Evolutionary conservation across 2,113 vertebrate species (phyloP).

Genomic region (Cnemophilus loriae): DNA sequence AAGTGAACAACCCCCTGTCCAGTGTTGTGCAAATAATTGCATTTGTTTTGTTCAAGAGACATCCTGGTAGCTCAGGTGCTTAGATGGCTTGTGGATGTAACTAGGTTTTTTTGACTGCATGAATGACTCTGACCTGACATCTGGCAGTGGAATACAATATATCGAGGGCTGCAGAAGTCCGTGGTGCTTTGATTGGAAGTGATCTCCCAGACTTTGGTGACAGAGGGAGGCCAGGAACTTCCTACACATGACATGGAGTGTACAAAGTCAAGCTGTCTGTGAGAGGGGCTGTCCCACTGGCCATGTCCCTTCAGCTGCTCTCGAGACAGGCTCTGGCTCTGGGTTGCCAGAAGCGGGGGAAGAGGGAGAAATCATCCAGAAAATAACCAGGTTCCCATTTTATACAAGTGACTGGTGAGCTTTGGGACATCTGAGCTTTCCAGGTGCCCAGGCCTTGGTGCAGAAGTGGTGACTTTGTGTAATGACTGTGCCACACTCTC

Average conservation of each 20-base stretch:
- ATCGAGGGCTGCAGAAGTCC: neutral
- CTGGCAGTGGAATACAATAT: neutral
- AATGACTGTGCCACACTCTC: neutral
- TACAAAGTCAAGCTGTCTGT: neutral
- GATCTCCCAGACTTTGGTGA: neutral
- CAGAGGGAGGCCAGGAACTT: neutral
- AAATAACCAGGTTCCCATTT: neutral
- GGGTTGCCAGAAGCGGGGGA: neutral
- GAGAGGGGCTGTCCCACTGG: accelerated
- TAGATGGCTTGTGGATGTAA: neutral
- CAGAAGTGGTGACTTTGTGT: neutral
- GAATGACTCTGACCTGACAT: neutral
- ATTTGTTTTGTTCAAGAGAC: neutral
- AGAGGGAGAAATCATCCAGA: neutral
- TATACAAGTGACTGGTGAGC: neutral
- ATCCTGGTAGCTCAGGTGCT: neutral
- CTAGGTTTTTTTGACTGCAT: neutral
- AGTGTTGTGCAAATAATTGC: neutral
- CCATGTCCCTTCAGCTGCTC: neutral
- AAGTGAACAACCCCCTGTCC: neutral
- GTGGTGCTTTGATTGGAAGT: neutral
- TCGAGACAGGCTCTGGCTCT: neutral
- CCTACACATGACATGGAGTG: neutral
- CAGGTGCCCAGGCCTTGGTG: neutral
- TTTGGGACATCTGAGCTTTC: neutral